Base-by-base conservation (phyloP, 2,113 vertebrate species). In the Burhinus bistriatus region DNA sequence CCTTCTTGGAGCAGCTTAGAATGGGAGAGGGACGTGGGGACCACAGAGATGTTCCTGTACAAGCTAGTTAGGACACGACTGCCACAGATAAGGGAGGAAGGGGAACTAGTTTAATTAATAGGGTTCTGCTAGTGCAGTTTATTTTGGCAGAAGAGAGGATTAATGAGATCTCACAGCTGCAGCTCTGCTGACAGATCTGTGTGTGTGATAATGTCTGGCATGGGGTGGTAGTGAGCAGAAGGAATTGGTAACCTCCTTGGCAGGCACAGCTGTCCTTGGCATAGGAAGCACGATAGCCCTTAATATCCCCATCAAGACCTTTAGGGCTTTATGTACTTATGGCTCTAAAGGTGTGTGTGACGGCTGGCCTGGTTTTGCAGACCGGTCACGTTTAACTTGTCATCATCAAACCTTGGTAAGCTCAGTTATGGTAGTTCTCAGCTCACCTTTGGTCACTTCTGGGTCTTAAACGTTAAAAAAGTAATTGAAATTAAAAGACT, bases 91-190 rank as follows among this genome's bases (percentile, higher is more conserved):
- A 57, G 64, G 71, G 40, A 96, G 80, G 83, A 75, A 89, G 80
- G 83, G 83, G 91, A 87, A 19, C 0, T 22, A 42, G 54, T 73
- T 92, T 78, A 93, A 89, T 96, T 83, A 93, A 58, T 38, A 89
- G 42, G 32, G 72, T 38, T 87, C 89, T 89, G n/a, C 38, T 57
- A 38, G 52, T 7, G 89, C 54, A 51, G 51, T 81, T 92, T 34
- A 61, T 90, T 94, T 62, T 45, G 91, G 62, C 80, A 89, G 91
- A 71, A 25, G 55, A 91, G 80, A 92, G 80, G 89, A 95, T 93
- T 96, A 95, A 94, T 91, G 91, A 89, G 84, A 21, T 68, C 61
- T 89, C 89, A 2, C 72, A 93, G 89, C 91, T 95, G 86, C 89
- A 89, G 72, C 72, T 85, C 91, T 71, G 70, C 57, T 93, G 93